phyloP scores from a whole-genome alignment of 1,140 invertebrate species.

The Formica exsecta region DNA sequence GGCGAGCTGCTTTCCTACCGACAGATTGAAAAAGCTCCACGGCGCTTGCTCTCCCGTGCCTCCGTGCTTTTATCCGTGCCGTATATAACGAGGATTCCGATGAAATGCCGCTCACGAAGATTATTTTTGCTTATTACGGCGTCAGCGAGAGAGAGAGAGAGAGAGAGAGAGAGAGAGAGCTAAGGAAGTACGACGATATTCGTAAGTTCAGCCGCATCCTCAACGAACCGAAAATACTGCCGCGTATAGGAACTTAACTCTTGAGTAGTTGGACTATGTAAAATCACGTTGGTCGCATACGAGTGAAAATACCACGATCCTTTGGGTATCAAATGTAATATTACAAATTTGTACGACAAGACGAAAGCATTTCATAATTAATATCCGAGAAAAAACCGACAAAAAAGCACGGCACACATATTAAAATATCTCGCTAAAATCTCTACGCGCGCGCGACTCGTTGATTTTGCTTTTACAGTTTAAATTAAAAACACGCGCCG shows the following conservation, averaged over 20 bases:
- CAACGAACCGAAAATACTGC: slow-evolving; percentile 7
- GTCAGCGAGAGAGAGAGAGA: not conserved
- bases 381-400: too few relatives aligned
- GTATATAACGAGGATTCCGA: slow-evolving; percentile 46
- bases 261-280: not conserved
- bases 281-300: slow-evolving; percentile 22
- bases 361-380: too few relatives aligned
- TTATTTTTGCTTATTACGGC: slow-evolving; percentile 61
- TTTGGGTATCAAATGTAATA: not conserved
- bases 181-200: slow-evolving; percentile 19
- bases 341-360: too few relatives aligned
- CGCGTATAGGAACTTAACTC: slow-evolving; percentile 22
- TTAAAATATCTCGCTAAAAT: not conserved
- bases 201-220: not conserved
- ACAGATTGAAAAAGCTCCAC: slow-evolving; percentile 71
- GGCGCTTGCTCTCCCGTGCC: not conserved
- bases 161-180: not conserved
- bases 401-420: too few relatives aligned
- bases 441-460: not conserved
- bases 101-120: slow-evolving; percentile 49
- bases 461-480: not conserved
- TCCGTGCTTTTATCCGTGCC: slow-evolving; percentile 27
- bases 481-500: not conserved
- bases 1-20: slow-evolving; percentile 56
- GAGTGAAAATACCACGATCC: not conserved